Percentiles rank a stretch among this genome's conserved stretches.
Evolutionary conservation across 2,797 vertebrate genomes (phyloP).

Genomic region (Cynodonichthys magdalenae): DNA sequence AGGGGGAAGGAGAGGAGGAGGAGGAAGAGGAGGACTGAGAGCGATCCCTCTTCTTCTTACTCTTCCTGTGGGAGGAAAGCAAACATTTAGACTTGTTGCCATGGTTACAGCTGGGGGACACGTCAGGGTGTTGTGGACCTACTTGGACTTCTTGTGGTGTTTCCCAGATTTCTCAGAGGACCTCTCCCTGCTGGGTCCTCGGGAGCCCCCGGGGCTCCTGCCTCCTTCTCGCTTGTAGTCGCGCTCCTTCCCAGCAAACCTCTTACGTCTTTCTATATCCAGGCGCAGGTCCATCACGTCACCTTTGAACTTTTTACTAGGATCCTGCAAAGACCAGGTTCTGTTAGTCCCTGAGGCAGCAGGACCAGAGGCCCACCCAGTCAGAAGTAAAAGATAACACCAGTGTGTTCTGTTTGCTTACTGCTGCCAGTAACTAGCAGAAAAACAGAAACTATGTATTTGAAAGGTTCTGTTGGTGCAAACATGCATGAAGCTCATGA

Average conservation of each 20-base stretch:
- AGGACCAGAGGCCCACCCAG: too few species aligned
- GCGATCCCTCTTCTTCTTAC: slow-evolving; percentile 91
- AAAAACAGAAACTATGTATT: slow-evolving; percentile 8
- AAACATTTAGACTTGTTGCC: background rate
- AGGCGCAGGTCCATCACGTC: slow-evolving; percentile 95
- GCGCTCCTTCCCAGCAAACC: slow-evolving; percentile 88
- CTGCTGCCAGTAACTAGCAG: background rate
- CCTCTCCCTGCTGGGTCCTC: slow-evolving; percentile 91
- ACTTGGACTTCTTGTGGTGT: slow-evolving; percentile 95
- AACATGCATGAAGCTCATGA: slow-evolving; percentile 72
- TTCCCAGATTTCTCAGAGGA: slow-evolving; percentile 94
- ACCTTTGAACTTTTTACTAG: slow-evolving; percentile 91
- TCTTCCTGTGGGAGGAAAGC: slow-evolving; percentile 84
- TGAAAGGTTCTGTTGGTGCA: slow-evolving; percentile 26
- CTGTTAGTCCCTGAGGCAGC: slow-evolving; percentile 4
- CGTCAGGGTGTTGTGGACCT: slow-evolving; percentile 16
- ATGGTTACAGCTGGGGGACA: background rate
- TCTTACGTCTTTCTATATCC: slow-evolving; percentile 97
- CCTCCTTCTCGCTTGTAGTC: slow-evolving; percentile 91
- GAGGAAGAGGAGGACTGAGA: slow-evolving; percentile 94
- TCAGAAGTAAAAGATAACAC: too few species aligned
- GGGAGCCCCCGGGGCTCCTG: slow-evolving; percentile 91
- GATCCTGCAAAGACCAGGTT: slow-evolving; percentile 80
- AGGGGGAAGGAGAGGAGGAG: slow-evolving; percentile 86
- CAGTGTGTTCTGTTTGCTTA: background rate